These are phyloP conservation scores for Sylvia atricapilla DNA, from an alignment of 2,113 vertebrate genomes.

Conservation along the genomic window DNA sequence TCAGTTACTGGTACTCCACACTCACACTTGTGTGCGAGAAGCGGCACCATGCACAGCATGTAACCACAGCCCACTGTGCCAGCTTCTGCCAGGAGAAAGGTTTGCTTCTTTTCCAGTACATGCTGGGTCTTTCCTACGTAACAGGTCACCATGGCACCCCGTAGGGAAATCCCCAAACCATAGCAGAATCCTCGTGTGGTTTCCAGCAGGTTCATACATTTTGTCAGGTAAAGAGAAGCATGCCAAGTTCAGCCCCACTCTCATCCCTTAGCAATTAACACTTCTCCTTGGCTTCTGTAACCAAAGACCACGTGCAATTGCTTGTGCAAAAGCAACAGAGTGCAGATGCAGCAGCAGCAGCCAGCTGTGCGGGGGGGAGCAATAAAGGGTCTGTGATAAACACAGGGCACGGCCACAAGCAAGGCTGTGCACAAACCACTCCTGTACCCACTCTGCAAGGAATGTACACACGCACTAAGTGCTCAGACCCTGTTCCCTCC, in stretches of 20 bases:
- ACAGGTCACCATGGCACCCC: not conserved
- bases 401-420: rapidly evolving
- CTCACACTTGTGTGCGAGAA: not conserved
- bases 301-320: not conserved
- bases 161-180: not conserved
- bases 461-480: rapidly evolving
- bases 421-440: not conserved
- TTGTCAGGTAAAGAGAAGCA: not conserved
- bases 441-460: rapidly evolving
- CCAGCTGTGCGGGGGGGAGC: not conserved
- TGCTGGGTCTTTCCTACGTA: not conserved
- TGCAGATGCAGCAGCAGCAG: rapidly evolving
- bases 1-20: not conserved
- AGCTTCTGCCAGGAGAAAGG: not conserved
- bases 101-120: not conserved
- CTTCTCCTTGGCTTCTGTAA: not conserved
- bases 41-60: rapidly evolving
- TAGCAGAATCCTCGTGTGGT: not conserved
- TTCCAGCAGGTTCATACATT: not conserved
- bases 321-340: not conserved
- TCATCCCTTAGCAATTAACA: not conserved
- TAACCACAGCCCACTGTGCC: not conserved
- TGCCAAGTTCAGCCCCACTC: not conserved
- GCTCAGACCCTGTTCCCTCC: not conserved
- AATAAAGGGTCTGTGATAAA: not conserved